A percentile compares a stretch with the other conserved stretches of the same genome.
Conservation (phyloP, 2,797 vertebrate species). For the Enteromius thamalakanensis region DNA sequence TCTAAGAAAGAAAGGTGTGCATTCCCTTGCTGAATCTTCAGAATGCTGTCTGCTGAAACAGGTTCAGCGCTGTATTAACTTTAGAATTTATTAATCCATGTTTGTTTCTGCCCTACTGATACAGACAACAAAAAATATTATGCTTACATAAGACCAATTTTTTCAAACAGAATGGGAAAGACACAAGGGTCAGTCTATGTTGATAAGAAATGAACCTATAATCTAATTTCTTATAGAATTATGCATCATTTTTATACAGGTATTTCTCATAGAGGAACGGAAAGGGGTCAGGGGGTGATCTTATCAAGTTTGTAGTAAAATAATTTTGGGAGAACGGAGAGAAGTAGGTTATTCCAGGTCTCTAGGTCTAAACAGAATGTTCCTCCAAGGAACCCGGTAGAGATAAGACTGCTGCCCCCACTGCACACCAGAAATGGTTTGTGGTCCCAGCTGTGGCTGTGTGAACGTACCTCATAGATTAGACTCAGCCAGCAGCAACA, state of each 20-base stretch:
- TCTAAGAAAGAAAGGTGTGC: conserved; percentile 8
- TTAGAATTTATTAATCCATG: conserved; percentile 30
- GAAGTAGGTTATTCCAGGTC: conserved; percentile 14
- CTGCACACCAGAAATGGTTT: conserved; percentile 63
- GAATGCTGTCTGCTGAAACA: conserved; percentile 3
- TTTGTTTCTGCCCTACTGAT: conserved; percentile 48
- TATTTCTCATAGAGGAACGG: conserved; percentile 1
- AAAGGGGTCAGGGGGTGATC: conserved; percentile 9
- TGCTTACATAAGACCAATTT: conserved; percentile 27
- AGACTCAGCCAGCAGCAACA: conserved; percentile 52
- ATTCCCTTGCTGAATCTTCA: conserved; percentile 1
- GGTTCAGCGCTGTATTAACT: background rate
- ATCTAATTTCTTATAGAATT: conserved; percentile 24
- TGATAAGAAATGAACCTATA: conserved; percentile 5
- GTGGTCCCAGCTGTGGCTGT: conserved; percentile 44
- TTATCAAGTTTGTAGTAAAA: conserved; percentile 27
- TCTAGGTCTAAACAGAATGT: conserved; percentile 9
- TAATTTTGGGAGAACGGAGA: background rate
- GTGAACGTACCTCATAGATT: conserved; percentile 63
- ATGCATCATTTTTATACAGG: conserved; percentile 20
- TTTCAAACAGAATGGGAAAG: background rate
- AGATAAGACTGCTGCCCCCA: conserved; percentile 65
- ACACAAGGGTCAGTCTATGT: background rate
- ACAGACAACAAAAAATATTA: background rate
- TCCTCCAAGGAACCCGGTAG: conserved; percentile 12